phyloP scores from a whole-genome alignment of 2,888 invertebrate species.

The Charanyca ferruginea region DNA sequence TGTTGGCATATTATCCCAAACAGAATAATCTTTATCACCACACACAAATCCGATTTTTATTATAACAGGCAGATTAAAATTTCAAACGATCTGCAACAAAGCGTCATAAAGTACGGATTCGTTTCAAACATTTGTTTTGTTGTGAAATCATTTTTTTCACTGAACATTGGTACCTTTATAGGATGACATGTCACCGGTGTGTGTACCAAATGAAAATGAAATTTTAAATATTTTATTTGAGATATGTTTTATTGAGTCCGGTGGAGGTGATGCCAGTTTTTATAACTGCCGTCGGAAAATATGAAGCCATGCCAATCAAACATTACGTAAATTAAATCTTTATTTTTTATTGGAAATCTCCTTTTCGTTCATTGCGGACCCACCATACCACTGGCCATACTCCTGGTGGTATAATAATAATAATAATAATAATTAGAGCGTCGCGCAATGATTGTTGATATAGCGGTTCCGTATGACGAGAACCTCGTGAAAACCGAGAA shows the following conservation, averaged over 20 bases:
- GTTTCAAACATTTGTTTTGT: conserved; percentile 53
- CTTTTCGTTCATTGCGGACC: too few relatives aligned
- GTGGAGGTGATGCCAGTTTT: conserved; percentile 23
- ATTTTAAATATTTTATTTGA: conserved; percentile 59
- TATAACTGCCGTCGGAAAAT: conserved; percentile 12
- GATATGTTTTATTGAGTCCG: conserved; percentile 43
- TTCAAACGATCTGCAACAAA: conserved; percentile 52
- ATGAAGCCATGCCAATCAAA: background rate
- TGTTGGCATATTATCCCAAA: conserved; percentile 20
- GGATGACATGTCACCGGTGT: conserved; percentile 30
- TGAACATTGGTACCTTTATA: conserved; percentile 24
- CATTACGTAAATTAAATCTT: too few relatives aligned
- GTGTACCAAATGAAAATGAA: conserved; percentile 48
- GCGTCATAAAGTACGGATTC: conserved; percentile 50
- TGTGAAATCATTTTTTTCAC: conserved; percentile 34
- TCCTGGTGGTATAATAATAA: too few relatives aligned
- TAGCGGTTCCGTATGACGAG: too few relatives aligned
- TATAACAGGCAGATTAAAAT: conserved; percentile 57
- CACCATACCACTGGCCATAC: too few relatives aligned
- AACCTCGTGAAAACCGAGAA: too few relatives aligned
- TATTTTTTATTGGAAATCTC: too few relatives aligned
- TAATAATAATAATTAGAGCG: too few relatives aligned
- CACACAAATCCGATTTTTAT: conserved; percentile 59
- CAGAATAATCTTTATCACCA: conserved; percentile 53
- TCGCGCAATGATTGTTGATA: too few relatives aligned